phyloP scores from a whole-genome alignment of 2,113 vertebrate genomes.

The Spizaetus ornatus region DNA sequence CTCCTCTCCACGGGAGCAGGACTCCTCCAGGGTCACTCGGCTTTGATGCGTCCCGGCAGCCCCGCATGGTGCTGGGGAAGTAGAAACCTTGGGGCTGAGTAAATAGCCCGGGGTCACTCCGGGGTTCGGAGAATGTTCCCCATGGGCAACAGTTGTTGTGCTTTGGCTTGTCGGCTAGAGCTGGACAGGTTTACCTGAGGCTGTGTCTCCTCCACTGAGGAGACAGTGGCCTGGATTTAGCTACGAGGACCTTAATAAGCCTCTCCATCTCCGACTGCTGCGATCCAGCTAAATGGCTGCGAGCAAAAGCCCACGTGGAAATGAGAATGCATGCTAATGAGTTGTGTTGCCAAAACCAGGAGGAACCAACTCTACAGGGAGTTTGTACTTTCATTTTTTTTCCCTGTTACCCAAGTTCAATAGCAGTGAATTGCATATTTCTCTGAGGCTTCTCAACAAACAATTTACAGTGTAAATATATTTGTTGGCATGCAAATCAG shows the following conservation, averaged over 20 bases:
- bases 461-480: conserved; percentile 82
- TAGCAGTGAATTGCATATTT: conserved; percentile 72
- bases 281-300: not conserved
- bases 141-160: fast-evolving
- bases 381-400: conserved; percentile 9
- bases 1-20: fast-evolving
- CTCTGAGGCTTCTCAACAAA: conserved; percentile 78
- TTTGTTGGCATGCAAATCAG: conserved; percentile 83
- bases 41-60: not conserved
- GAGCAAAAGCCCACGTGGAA: conserved; percentile 8
- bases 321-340: conserved; percentile 50
- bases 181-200: not conserved
- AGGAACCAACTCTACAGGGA: conserved; percentile 52
- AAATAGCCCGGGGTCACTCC: fast-evolving
- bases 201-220: not conserved
- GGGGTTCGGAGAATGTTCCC: not conserved
- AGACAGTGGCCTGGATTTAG: not conserved
- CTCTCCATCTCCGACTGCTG: not conserved
- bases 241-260: not conserved
- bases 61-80: fast-evolving
- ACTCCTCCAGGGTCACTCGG: not conserved
- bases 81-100: fast-evolving
- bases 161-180: not conserved
- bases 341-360: conserved; percentile 38
- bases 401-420: conserved; percentile 55